Percentiles rank a stretch among this genome's conserved stretches.
phyloP scores from a whole-genome alignment of 2,888 invertebrate species.

The Chesias legatella region DNA sequence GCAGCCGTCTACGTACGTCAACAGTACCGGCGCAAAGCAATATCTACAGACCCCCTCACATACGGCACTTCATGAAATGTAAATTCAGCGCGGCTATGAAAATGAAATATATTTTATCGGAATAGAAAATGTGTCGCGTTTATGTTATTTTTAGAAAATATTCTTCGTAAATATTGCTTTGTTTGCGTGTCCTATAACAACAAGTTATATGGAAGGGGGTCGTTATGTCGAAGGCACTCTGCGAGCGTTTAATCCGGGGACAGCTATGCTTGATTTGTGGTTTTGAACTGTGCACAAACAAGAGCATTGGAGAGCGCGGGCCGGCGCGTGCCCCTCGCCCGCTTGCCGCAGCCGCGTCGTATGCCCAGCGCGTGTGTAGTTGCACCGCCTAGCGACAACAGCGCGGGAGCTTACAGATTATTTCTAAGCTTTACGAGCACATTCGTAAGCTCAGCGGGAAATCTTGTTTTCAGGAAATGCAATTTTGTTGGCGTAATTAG shows the following conservation, averaged over 20 bases:
- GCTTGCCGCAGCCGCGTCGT: background rate
- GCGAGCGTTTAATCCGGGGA: conserved; percentile 40
- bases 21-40: conserved; percentile 9
- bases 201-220: conserved; percentile 20
- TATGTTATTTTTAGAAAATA: conserved; percentile 1
- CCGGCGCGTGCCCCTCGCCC: conserved; percentile 7
- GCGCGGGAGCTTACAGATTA: conserved; percentile 9
- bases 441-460: background rate
- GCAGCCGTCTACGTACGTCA: conserved; percentile 11
- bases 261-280: conserved; percentile 54
- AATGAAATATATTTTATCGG: conserved; percentile 4
- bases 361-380: no score
- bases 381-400: conserved; percentile 5
- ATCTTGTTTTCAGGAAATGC: background rate
- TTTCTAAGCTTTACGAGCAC: conserved; percentile 1
- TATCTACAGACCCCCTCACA: background rate
- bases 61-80: conserved; percentile 4
- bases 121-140: background rate
- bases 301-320: conserved; percentile 26
- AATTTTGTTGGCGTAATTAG: no score
- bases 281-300: conserved; percentile 46
- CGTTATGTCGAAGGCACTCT: conserved; percentile 36
- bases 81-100: background rate
- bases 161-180: conserved; percentile 8
- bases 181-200: conserved; percentile 2